A percentile compares a stretch with the other conserved stretches of the same genome.
phyloP scores from a whole-genome alignment of 2,113 vertebrate genomes.

The Oryzias melastigma region DNA sequence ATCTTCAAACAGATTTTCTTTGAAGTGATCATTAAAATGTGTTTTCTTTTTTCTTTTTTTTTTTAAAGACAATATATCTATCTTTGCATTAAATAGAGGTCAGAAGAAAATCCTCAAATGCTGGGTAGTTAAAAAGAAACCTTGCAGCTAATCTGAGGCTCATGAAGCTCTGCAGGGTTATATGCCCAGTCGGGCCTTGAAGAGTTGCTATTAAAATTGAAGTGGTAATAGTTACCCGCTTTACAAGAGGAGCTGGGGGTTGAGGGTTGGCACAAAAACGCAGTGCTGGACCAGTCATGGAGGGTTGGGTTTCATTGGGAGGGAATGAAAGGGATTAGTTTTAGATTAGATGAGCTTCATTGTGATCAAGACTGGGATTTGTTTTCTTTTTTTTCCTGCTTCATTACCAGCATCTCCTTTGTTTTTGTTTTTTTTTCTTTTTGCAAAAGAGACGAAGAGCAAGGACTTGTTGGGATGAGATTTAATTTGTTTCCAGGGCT shows the following conservation, averaged over 20 bases:
- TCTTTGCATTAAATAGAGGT: slow-evolving; percentile 62
- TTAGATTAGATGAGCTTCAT: slow-evolving; percentile 53
- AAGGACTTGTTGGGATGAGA: slow-evolving; percentile 26
- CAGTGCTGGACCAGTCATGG: slow-evolving; percentile 23
- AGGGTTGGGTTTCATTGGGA: slow-evolving; percentile 26
- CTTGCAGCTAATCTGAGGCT: slow-evolving; percentile 55
- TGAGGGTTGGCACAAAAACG: slow-evolving; percentile 7
- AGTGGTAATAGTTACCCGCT: slow-evolving; percentile 19
- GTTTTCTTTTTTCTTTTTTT: slow-evolving; percentile 32
- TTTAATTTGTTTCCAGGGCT: slow-evolving; percentile 37
- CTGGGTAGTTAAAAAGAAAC: slow-evolving; percentile 38
- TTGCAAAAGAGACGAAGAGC: slow-evolving; percentile 22
- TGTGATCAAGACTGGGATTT: slow-evolving; percentile 39
- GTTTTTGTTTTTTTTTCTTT: slow-evolving; percentile 2
- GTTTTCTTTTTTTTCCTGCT: slow-evolving; percentile 19
- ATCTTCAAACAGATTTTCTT: slow-evolving; percentile 43
- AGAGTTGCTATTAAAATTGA: slow-evolving; percentile 53
- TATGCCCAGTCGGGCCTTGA: slow-evolving; percentile 59
- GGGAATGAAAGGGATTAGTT: slow-evolving; percentile 52
- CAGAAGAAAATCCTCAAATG: slow-evolving; percentile 45
- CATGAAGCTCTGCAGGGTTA: slow-evolving; percentile 45
- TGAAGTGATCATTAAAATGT: slow-evolving; percentile 52
- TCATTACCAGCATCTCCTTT: slow-evolving; percentile 36
- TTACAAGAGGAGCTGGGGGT: slow-evolving; percentile 12
- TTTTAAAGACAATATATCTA: slow-evolving; percentile 53